phyloP scores from a whole-genome alignment of 2,888 invertebrate genomes.

The Callosobruchus maculatus region DNA sequence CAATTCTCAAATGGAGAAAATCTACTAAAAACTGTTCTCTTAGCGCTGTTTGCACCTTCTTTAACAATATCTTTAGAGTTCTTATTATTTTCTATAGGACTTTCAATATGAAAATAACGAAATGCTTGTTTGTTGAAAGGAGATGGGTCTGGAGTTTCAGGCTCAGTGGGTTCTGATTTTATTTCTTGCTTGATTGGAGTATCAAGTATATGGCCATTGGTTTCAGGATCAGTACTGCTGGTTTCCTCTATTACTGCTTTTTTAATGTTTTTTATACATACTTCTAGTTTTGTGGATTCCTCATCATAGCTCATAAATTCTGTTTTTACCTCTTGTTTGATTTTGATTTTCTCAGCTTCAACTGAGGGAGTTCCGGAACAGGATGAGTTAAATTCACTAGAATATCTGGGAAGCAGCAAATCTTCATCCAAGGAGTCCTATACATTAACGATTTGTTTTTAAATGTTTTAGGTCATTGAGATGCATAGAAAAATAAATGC shows the following conservation, averaged over 20 bases:
- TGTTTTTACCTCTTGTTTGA: neutral
- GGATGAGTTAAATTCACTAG: neutral
- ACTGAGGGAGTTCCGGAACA: neutral
- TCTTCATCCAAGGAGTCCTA: neutral
- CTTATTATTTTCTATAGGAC: neutral
- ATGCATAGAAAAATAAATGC: no score
- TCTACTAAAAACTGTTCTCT: neutral
- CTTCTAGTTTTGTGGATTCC: neutral
- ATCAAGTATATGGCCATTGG: neutral
- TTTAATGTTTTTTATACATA: neutral
- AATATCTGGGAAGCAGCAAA: neutral
- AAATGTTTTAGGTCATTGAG: no score
- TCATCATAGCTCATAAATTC: neutral
- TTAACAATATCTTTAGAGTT: neutral
- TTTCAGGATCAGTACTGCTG: neutral
- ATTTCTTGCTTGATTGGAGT: neutral
- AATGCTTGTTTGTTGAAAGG: neutral
- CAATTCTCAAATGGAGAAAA: neutral
- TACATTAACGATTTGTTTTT: no score
- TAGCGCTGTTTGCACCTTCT: neutral
- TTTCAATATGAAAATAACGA: neutral
- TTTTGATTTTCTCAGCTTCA: neutral
- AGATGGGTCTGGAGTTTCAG: neutral
- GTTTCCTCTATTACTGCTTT: neutral
- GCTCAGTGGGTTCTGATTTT: neutral